These are phyloP conservation scores for Sinonovacula constricta DNA, from an alignment of 1,140 invertebrate genomes.

Conservation along the genomic window DNA sequence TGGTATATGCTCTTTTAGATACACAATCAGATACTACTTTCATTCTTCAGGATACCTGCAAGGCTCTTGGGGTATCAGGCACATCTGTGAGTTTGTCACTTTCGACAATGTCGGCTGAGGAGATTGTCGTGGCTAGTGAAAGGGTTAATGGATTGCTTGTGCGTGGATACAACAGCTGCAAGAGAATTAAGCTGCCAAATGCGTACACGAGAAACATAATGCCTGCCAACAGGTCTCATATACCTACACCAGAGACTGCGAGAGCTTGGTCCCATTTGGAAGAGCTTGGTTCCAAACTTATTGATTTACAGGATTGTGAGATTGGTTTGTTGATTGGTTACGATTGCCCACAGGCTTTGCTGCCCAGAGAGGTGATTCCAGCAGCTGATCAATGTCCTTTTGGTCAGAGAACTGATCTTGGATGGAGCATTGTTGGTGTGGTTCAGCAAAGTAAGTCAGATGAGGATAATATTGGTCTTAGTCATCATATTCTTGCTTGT, in stretches of 20 bases:
- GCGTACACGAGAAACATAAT: slow-evolving; percentile 28
- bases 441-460: too few species aligned
- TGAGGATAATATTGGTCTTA: too few species aligned
- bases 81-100: slow-evolving; percentile 11
- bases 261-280: slow-evolving; percentile 27
- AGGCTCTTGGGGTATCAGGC: slow-evolving; percentile 7
- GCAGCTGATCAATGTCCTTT: too few species aligned
- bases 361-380: too few species aligned
- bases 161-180: background rate
- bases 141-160: slow-evolving; percentile 13
- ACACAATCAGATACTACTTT: slow-evolving; percentile 38
- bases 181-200: background rate
- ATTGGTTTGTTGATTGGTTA: too few species aligned
- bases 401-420: too few species aligned
- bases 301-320: too few species aligned
- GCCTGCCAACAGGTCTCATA: slow-evolving; percentile 16
- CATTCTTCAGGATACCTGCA: slow-evolving; percentile 12
- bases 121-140: background rate
- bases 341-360: too few species aligned
- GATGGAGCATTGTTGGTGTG: too few species aligned
- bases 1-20: slow-evolving; percentile 33
- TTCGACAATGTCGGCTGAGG: slow-evolving; percentile 16
- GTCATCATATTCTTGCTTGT: too few species aligned
- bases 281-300: background rate
- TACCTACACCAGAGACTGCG: slow-evolving; percentile 24